Base-by-base conservation (phyloP, 2,888 invertebrate species). In the Mythimna albipuncta region DNA sequence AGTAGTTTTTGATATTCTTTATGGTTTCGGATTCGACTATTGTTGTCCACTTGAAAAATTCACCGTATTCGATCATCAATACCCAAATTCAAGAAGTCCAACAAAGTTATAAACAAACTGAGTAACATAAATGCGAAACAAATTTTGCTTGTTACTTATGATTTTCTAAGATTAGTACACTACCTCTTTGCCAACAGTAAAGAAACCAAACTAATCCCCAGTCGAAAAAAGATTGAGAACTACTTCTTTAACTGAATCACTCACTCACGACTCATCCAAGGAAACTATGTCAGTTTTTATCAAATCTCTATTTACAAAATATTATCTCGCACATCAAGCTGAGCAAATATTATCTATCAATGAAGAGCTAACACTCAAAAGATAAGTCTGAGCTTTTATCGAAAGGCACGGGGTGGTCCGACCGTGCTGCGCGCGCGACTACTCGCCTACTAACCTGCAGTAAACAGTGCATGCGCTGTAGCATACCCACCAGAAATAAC, bases 361-460 rank as follows among this genome's bases (percentile, higher is more conserved):
- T 89, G 86, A 86, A 85, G 80, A 87, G 84, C 87, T 82, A 89
- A 88, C 88, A 90, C 85, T 87, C 75, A 82, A 77, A 79, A 89
- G 91, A 92, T 92, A 93, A 90, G 86, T 83, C 69, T 71, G 63
- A 87, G 87, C 83, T 91, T 90, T 92, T 90, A 91, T 92, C 91
- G 82, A 82, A 84, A 83, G 87, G 89, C 92, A 92, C 94, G 94
- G 93, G 47, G 94, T 93, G 94, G 93, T 91, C 91, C 80, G 75
- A 44, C 64, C 75, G 87, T 81, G 78, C 84, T 92, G 93, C 93
- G 92, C 91, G 87, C 88, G 91, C 92, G 92, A 89, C 91, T 89
- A 86, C 68, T 79, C 79, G 67, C 77, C 64, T 69, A 82, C 86
- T 87, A 85, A 83, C 74, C 80, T 87, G 80, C 75, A 86, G 76